These are phyloP conservation scores for Protonemura montana DNA, from an alignment of 2,888 invertebrate genomes.

Conservation along the genomic window DNA sequence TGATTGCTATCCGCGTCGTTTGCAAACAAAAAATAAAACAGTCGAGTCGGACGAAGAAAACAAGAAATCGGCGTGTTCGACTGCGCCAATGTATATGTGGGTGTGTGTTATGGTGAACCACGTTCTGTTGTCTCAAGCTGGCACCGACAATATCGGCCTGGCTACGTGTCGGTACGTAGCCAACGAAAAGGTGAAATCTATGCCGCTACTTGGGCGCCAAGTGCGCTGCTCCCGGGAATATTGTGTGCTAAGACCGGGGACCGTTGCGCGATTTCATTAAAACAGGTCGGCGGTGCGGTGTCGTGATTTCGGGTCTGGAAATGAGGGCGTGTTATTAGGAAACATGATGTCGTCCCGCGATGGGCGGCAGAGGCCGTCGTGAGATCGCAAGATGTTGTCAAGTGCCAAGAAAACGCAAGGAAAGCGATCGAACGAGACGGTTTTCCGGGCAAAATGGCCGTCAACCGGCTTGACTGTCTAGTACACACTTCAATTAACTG, in stretches of 20 bases:
- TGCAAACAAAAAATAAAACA: neutral
- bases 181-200: neutral
- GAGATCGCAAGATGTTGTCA: neutral
- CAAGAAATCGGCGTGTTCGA: neutral
- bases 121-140: neutral
- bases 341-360: neutral
- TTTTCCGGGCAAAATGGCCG: neutral
- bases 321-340: neutral
- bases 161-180: neutral
- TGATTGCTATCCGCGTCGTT: neutral
- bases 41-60: neutral
- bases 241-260: neutral
- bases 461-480: neutral
- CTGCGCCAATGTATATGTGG: neutral
- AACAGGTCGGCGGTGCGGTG: neutral
- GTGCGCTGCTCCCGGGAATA: neutral
- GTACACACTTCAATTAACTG: neutral
- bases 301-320: neutral
- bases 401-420: neutral
- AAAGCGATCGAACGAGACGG: neutral
- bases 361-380: neutral
- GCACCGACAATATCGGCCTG: neutral
- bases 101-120: neutral
- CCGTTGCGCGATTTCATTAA: neutral
- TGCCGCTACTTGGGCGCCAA: neutral